These are phyloP conservation scores for Struthidea cinerea DNA, from an alignment of 2,113 vertebrate species.

Conservation along the genomic window DNA sequence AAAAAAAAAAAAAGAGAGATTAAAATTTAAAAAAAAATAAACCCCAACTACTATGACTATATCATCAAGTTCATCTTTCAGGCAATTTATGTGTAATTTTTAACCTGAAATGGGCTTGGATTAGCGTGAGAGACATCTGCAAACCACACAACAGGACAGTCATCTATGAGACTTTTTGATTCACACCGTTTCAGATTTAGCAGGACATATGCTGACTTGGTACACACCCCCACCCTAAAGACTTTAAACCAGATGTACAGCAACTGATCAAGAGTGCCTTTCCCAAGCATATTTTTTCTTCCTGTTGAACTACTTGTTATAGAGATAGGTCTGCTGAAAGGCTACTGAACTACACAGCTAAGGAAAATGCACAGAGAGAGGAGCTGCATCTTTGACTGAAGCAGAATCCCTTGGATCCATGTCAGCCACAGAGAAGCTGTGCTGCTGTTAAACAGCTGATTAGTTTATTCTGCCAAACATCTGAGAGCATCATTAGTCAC, in stretches of 20 bases:
- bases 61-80: background rate
- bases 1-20: rapidly evolving
- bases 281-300: background rate
- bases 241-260: background rate
- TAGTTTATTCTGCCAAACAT: slow-evolving; percentile 66
- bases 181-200: background rate
- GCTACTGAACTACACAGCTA: background rate
- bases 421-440: slow-evolving; percentile 9
- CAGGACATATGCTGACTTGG: background rate
- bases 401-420: background rate
- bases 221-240: background rate
- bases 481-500: slow-evolving; percentile 65
- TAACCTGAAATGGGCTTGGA: background rate
- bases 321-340: background rate
- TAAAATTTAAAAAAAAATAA: background rate
- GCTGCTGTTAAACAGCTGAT: slow-evolving; percentile 52
- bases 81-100: background rate
- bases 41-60: background rate
- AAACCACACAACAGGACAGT: background rate
- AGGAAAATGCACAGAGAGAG: background rate
- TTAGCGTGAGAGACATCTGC: background rate
- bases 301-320: background rate
- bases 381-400: background rate
- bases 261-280: background rate
- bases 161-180: background rate